Conservation (phyloP, 2,888 invertebrate genomes). For the Parnassius glacialis region DNA sequence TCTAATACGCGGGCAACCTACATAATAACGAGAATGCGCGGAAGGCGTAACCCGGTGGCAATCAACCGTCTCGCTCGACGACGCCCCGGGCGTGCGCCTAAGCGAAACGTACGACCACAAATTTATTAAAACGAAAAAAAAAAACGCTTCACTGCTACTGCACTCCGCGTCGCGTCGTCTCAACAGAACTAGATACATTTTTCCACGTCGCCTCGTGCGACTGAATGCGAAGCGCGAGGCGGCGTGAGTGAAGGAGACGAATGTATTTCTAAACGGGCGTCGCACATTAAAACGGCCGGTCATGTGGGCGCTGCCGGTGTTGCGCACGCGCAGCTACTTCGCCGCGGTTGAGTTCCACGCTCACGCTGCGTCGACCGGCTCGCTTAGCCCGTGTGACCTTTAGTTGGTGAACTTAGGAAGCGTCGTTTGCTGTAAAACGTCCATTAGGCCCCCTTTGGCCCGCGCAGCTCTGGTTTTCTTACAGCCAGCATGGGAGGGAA, state of each 20-base stretch:
- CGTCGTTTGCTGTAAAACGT: constrained; percentile 76
- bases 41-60: constrained; percentile 81
- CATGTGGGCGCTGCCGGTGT: constrained; percentile 80
- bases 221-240: constrained; percentile 40
- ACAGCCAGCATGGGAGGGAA: constrained; percentile 60
- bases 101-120: constrained; percentile 78
- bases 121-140: constrained; percentile 80
- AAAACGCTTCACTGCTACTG: constrained; percentile 69
- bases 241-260: constrained; percentile 52
- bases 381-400: constrained; percentile 78
- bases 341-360: constrained; percentile 72
- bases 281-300: constrained; percentile 69
- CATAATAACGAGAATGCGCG: constrained; percentile 77
- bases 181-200: constrained; percentile 80
- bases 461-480: constrained; percentile 59
- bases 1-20: constrained; percentile 77
- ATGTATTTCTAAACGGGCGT: constrained; percentile 46
- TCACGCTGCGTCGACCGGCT: constrained; percentile 73
- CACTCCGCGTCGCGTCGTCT: constrained; percentile 78
- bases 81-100: constrained; percentile 73
- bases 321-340: constrained; percentile 77
- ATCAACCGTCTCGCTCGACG: constrained; percentile 68
- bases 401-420: constrained; percentile 80
- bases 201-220: constrained; percentile 69
- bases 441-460: constrained; percentile 73